Percentiles rank a stretch among this genome's conserved stretches.
Conservation (phyloP, 2,797 vertebrate species). For the Onychomys torridus region DNA sequence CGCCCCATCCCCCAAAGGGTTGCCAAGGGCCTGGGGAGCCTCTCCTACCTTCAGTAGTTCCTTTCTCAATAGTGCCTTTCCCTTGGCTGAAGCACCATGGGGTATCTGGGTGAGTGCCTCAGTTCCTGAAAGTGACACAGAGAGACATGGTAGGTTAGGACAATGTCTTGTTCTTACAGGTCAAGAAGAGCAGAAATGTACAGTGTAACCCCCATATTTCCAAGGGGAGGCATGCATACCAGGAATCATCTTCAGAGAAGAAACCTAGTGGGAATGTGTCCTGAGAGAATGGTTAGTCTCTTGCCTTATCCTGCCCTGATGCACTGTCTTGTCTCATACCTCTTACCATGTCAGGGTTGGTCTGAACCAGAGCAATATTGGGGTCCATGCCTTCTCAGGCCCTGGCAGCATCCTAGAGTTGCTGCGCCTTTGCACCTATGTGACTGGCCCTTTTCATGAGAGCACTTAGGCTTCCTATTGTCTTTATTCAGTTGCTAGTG, state of each 20-base stretch:
- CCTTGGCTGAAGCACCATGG: slow-evolving; percentile 89
- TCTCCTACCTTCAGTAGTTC: slow-evolving; percentile 87
- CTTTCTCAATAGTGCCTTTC: slow-evolving; percentile 85
- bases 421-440: slow-evolving; percentile 80
- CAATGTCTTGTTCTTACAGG: not conserved
- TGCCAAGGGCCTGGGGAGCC: not conserved
- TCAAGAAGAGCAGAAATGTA: not conserved
- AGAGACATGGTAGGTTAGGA: slow-evolving; percentile 49
- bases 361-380: slow-evolving; percentile 73
- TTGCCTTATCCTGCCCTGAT: slow-evolving; percentile 65
- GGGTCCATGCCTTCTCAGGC: slow-evolving; percentile 80
- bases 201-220: not conserved
- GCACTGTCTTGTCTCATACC: slow-evolving; percentile 75
- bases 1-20: not conserved
- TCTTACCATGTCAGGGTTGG: slow-evolving; percentile 74
- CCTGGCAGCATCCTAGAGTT: slow-evolving; percentile 78
- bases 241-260: slow-evolving; percentile 82
- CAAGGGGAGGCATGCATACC: slow-evolving; percentile 72
- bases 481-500: slow-evolving; percentile 14
- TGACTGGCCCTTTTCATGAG: slow-evolving; percentile 85
- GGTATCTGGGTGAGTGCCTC: slow-evolving; percentile 86
- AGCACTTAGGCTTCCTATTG: slow-evolving; percentile 83
- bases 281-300: not conserved
- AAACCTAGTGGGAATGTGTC: not conserved
- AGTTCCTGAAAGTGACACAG: slow-evolving; percentile 84